phyloP scores from a whole-genome alignment of 1,140 invertebrate species.

The Diorhabda sublineata region DNA sequence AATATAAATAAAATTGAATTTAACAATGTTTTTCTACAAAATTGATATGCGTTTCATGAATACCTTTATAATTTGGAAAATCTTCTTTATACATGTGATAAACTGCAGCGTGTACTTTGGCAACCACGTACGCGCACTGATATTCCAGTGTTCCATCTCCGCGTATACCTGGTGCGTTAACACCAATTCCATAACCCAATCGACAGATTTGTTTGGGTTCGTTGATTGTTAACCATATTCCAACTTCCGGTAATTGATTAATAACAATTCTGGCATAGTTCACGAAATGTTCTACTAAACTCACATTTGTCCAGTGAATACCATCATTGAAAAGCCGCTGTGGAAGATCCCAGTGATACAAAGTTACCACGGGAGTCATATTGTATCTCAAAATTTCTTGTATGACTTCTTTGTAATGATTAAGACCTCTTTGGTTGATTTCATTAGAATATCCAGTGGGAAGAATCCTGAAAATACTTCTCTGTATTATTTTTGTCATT shows the following conservation, averaged over 20 bases:
- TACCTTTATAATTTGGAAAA: not conserved
- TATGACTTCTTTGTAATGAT: slow-evolving; percentile 3
- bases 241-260: not conserved
- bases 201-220: not conserved
- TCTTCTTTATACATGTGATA: slow-evolving; percentile 5
- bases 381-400: not conserved
- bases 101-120: not conserved
- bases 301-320: not conserved
- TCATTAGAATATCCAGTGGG: slow-evolving; percentile 6
- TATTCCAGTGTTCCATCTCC: not conserved
- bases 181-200: not conserved
- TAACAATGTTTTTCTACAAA: no score
- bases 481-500: no score
- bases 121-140: not conserved
- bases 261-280: slow-evolving; percentile 6
- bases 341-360: slow-evolving; percentile 10
- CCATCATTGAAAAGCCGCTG: not conserved
- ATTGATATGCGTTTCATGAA: no score
- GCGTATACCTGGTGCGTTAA: not conserved
- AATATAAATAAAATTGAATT: no score
- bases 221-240: slow-evolving; percentile 1
- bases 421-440: slow-evolving; percentile 1
- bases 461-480: not conserved
- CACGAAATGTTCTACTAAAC: not conserved
- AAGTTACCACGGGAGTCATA: slow-evolving; percentile 7